Base-by-base conservation (phyloP, 1,140 invertebrate genomes). In the Harpegnathos saltator region DNA sequence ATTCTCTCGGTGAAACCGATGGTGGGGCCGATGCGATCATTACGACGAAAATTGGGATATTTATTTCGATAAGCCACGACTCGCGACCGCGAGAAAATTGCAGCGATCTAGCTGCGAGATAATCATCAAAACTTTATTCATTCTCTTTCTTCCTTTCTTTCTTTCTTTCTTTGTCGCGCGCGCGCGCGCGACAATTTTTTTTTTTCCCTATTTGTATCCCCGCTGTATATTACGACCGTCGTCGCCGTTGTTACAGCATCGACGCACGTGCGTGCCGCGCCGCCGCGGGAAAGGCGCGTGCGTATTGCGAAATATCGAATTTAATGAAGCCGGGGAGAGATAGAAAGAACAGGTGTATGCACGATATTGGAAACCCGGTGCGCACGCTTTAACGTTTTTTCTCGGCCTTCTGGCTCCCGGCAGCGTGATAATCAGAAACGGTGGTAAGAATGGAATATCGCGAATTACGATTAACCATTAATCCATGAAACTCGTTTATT, bases 301-400 rank as follows among this genome's bases (percentile, higher is more conserved):
- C 83, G 83, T 65, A 80, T 89, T 89, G 84, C 83, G 86, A 89
- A 89, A 89, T 89, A 83, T 82, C 80, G 80, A 89, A 89, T 89
- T 88, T 89, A 89, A 89, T 86, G 87, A 89, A 85, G 78, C 80
- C 68, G 62, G 66, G 81, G 84, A 85, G 77, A 78, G 61, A 78
- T 78, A 88, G 73, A 68, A 50, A 87, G 83, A 83, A 85, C 86
- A 88, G 78, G 78, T 85, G 83, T 69, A 77, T 69, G 33, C 56
- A 65, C 85, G 71, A 85, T 85, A 85, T 87, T 88, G 77, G 78
- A 88, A 85, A 88, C 82, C 61, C 50, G 62, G 56, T 19, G 68
- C 48, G 24, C 52, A 48, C 50, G 22, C 85, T 88, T 87, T 77
- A 78, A 78, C 33, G 77, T 73, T 26, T 29, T 88, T 82, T 19